A percentile compares a stretch with the other conserved stretches of the same genome.
Evolutionary conservation across 2,113 vertebrate species (phyloP).

Genomic region (Neotoma lepida): DNA sequence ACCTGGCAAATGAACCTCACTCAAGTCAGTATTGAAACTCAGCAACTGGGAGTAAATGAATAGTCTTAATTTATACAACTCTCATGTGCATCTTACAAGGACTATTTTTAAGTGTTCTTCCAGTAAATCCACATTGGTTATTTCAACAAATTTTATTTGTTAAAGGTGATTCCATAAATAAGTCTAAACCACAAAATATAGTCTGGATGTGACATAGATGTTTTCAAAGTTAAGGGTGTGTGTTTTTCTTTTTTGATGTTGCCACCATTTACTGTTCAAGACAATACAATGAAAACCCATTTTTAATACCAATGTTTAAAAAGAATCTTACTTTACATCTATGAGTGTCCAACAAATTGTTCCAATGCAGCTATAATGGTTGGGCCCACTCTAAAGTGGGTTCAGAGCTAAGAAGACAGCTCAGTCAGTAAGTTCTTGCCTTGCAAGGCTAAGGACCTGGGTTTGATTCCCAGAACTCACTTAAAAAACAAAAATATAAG

Average conservation of each 20-base stretch:
- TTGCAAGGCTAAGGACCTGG: not conserved
- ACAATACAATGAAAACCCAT: not conserved
- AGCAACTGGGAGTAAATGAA: not conserved
- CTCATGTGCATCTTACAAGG: not conserved
- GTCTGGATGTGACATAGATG: not conserved
- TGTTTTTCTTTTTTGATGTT: no score
- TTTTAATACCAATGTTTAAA: not conserved
- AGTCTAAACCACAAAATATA: not conserved
- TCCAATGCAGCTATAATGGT: not conserved
- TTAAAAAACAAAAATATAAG: no score
- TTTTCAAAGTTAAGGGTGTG: not conserved
- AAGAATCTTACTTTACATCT: not conserved
- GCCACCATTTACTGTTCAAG: not conserved
- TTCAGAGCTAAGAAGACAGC: not conserved
- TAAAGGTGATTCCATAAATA: conserved; percentile 7
- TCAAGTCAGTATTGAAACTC: not conserved
- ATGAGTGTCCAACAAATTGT: not conserved
- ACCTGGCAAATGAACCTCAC: not conserved
- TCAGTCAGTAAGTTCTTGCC: not conserved
- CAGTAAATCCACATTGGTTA: not conserved
- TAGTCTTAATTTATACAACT: not conserved
- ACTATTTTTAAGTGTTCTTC: not conserved
- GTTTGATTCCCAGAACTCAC: not conserved
- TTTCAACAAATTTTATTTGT: not conserved
- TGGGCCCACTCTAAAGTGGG: not conserved